Evolutionary conservation across 2,113 vertebrate species (phyloP).

Genomic region (Neofelis nebulosa): DNA sequence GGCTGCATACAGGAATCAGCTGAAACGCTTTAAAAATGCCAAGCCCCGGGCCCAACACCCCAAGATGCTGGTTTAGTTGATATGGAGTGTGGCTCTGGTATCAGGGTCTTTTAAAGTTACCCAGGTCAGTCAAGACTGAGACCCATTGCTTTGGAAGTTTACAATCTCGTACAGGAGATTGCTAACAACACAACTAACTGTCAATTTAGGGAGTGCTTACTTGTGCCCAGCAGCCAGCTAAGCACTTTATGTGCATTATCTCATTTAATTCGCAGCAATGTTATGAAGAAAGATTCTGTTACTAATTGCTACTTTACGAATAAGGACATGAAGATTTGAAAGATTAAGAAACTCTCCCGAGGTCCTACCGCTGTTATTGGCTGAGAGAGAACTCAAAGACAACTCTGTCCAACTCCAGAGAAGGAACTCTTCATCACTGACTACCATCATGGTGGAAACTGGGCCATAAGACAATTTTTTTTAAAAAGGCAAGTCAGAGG

Average conservation of each 20-base stretch:
- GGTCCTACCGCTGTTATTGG: background rate
- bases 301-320: slow-evolving; percentile 17
- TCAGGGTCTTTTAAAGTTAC: background rate
- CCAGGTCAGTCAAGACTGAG: background rate
- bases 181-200: background rate
- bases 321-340: slow-evolving; percentile 17
- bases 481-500: background rate
- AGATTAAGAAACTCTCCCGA: background rate
- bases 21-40: background rate
- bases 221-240: background rate
- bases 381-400: background rate
- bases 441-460: background rate
- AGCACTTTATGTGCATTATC: background rate
- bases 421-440: background rate
- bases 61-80: background rate
- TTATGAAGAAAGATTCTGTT: slow-evolving; percentile 2
- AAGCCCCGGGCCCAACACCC: background rate
- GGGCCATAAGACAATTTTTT: background rate
- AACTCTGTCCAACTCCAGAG: background rate
- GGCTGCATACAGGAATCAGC: background rate
- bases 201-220: background rate
- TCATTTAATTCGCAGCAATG: background rate
- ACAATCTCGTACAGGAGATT: background rate
- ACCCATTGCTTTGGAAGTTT: background rate
- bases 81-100: background rate